Base-by-base conservation (phyloP, 2,888 invertebrate species). In the Hirtodrosophila duncani region DNA sequence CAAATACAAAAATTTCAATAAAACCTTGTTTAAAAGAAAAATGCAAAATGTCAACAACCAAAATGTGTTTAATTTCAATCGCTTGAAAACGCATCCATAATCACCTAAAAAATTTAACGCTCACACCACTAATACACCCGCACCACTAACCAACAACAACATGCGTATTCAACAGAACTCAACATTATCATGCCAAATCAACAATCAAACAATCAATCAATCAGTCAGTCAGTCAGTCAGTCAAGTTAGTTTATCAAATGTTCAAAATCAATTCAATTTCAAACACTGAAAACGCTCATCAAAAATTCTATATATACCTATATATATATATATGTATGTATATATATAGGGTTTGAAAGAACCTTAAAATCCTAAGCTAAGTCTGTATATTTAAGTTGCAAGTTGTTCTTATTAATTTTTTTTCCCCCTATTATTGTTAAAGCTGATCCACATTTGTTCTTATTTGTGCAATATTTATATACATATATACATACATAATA, bases 281-380 rank as follows among this genome's bases (percentile, higher is more conserved):
- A 64, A 65, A 71, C 83, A 81, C 82, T 81, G 81, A 81, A 74
- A 81, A 80, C 79, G 81, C 79, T 81, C 83, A 74, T 55, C 38
- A 20, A 46, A 52, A 39, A 33, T n/a, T 24, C 21, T 31, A 46
- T 29, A 36, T 14, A 37, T 41, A 38, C 1, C 10, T n/a, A 36
- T 8, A 23, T 29, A 23, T 2, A 42, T 24, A 26, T 13, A 41
- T 14, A 53, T n/a, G n/a, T 11, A 38, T 5, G 10, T 26, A 26
- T 39, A 59, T 42, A 38, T 26, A 39, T 44, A 43, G 50, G 23
- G 39, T 30, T 17, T 44, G 44, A 30, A 39, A 38, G 31, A 55
- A 61, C 48, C 53, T n/a, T n/a, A n/a, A n/a, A 63, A 67, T 57
- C 52, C 43, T 80, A 71, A 63, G 70, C 60, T 74, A 78, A 75